Base-by-base conservation (phyloP, 2,113 vertebrate genomes). In the Forbesichthys papilliferus region DNA sequence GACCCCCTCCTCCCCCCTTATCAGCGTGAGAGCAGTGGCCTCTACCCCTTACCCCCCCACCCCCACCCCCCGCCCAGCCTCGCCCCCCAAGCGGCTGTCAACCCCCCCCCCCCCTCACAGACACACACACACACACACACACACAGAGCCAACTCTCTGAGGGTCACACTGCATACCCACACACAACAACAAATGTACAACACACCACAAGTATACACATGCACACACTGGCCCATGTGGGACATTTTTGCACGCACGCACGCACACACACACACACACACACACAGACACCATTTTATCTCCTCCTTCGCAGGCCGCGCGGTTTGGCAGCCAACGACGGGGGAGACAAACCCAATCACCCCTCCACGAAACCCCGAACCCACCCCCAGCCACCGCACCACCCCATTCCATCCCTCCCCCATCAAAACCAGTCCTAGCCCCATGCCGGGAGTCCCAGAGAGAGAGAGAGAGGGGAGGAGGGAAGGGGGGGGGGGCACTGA, bases 21-120 rank as follows among this genome's bases (percentile, higher is more conserved):
- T 98, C 96, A 96, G 95, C 84, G 87, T 82, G 92, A 90, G 84
- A 88, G 92, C 96, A 98, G 94, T 95, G 93, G 91, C 92, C 90
- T 84, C 84, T 61, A 69, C 91, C 86, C 63, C 86, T 16, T 16
- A 3, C 9, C 49, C 68, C 78, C 79, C 80, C 70, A 55, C 72
- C 95, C 94, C 4, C 9, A 47, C 68, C 78, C 79, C 80, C 70
- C 53, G 69, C 95, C 94, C 90, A 84, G 91, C 87, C 16, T 20
- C n/a, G 78, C 89, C 91, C 89, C 82, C 74, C 87, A 80, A 87
- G 88, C 46, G 61, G 48, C 60, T 48, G n/a, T 12, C 84, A 89
- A 92, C 91, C 86, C 77, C 85, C 76, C 75, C 48, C 69, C 64
- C 91, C 94, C 91, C n/a, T n/a, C n/a, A n/a, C n/a, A 42, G 14